A percentile compares a stretch with the other conserved stretches of the same genome.
These are phyloP conservation scores for Kryptolebias ocellatus DNA, from an alignment of 2,797 vertebrate genomes.

Conservation along the genomic window DNA sequence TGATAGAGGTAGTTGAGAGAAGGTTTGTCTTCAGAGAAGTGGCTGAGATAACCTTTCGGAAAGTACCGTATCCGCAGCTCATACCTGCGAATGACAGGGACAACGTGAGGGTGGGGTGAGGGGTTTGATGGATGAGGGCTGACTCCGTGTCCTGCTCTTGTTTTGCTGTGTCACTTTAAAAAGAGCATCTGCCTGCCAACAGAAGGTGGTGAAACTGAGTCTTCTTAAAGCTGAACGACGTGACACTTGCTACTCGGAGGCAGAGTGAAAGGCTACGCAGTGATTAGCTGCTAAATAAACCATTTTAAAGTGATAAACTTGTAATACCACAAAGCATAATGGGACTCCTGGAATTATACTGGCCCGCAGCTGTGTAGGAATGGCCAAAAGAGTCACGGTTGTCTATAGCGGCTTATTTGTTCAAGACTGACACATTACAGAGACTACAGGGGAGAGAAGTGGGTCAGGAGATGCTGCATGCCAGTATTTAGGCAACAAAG, in stretches of 20 bases:
- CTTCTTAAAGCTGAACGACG: slow-evolving; percentile 15
- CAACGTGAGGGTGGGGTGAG: neutral
- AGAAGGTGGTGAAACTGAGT: slow-evolving; percentile 4
- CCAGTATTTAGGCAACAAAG: slow-evolving; percentile 63
- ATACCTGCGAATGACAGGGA: slow-evolving; percentile 84
- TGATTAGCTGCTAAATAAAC: slow-evolving; percentile 33
- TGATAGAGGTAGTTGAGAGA: slow-evolving; percentile 99
- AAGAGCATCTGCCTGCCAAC: slow-evolving; percentile 20
- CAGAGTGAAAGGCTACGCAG: slow-evolving; percentile 7
- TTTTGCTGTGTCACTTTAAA: slow-evolving; percentile 18
- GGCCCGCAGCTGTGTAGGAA: slow-evolving; percentile 36
- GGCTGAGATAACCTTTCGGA: slow-evolving; percentile 96
- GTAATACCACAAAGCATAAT: slow-evolving; percentile 34
- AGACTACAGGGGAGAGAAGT: slow-evolving; percentile 50
- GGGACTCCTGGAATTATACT: slow-evolving; percentile 30
- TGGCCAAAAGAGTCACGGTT: slow-evolving; percentile 37
- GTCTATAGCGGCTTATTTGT: slow-evolving; percentile 43
- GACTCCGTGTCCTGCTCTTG: slow-evolving; percentile 8
- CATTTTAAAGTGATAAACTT: slow-evolving; percentile 25
- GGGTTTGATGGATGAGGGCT: neutral
- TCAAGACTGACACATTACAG: slow-evolving; percentile 56
- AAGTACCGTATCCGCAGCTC: slow-evolving; percentile 97
- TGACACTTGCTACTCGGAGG: slow-evolving; percentile 13
- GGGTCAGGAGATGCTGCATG: slow-evolving; percentile 59
- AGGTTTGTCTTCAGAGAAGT: slow-evolving; percentile 97